Conservation (phyloP, 2,888 invertebrate species). For the Harpalus rubripes region DNA sequence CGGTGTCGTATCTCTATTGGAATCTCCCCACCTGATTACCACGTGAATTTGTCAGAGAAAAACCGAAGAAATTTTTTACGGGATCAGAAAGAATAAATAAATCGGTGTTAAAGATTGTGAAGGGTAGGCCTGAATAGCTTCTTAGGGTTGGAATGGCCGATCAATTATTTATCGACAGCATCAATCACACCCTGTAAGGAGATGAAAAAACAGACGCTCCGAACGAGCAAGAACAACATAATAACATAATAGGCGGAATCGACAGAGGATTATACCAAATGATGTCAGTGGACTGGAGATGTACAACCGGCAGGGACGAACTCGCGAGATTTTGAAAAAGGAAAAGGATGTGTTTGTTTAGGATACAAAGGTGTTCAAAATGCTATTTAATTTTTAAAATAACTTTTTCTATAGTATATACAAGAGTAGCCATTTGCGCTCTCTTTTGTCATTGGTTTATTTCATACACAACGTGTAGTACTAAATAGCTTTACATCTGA, state of each 20-base stretch:
- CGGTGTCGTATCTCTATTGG: not conserved
- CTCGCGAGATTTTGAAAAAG: not conserved
- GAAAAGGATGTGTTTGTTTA: slow-evolving; percentile 39
- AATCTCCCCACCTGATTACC: slow-evolving; percentile 20
- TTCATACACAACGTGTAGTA: no score
- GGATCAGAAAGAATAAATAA: slow-evolving; percentile 48
- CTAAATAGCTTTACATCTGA: no score
- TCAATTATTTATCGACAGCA: slow-evolving; percentile 65
- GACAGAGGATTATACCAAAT: slow-evolving; percentile 48
- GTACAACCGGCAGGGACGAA: slow-evolving; percentile 26
- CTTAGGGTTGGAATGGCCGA: slow-evolving; percentile 40
- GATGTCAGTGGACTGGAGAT: slow-evolving; percentile 26
- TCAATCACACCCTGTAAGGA: slow-evolving; percentile 56
- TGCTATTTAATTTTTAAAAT: slow-evolving; percentile 36
- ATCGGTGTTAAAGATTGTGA: slow-evolving; percentile 36
- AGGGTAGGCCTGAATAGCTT: slow-evolving; percentile 26
- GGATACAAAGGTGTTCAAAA: slow-evolving; percentile 1
- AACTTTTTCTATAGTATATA: no score
- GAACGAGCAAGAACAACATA: slow-evolving; percentile 50
- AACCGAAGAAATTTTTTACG: slow-evolving; percentile 19
- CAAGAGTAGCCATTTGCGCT: no score
- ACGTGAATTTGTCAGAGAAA: slow-evolving; percentile 32
- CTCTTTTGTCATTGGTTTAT: no score
- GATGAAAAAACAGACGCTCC: slow-evolving; percentile 49
- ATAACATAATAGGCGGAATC: slow-evolving; percentile 62